Conservation (phyloP, 2,888 invertebrate species). For the Strigamia crassipes region DNA sequence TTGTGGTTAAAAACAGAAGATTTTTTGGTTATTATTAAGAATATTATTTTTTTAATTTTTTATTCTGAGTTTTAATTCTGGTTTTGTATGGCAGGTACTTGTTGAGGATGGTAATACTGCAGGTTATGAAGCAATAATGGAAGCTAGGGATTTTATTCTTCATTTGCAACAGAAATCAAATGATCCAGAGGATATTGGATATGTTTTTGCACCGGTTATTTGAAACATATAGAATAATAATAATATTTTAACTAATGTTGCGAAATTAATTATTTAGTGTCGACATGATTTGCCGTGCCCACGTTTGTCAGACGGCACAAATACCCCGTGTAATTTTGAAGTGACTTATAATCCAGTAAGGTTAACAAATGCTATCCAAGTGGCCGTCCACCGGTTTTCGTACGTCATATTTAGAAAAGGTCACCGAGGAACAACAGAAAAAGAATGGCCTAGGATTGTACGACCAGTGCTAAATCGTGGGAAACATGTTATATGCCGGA, state of each 20-base stretch:
- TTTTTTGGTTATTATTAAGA: neutral
- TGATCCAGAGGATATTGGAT: slow-evolving; percentile 52
- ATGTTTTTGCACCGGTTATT: slow-evolving; percentile 76
- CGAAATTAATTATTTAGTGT: slow-evolving; percentile 65
- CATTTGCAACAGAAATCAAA: slow-evolving; percentile 59
- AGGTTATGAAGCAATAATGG: slow-evolving; percentile 79
- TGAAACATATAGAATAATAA: neutral
- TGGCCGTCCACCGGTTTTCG: slow-evolving; percentile 44
- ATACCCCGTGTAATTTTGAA: slow-evolving; percentile 79
- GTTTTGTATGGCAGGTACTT: slow-evolving; percentile 58
- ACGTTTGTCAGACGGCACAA: slow-evolving; percentile 64
- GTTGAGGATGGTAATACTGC: slow-evolving; percentile 82
- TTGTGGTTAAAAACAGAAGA: slow-evolving; percentile 15
- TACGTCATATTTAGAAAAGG: slow-evolving; percentile 51
- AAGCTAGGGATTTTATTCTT: slow-evolving; percentile 81
- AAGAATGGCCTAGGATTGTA: slow-evolving; percentile 79
- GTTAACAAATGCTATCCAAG: neutral
- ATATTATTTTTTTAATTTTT: neutral
- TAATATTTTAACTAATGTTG: neutral
- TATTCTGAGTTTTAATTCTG: neutral
- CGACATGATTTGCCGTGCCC: slow-evolving; percentile 83
- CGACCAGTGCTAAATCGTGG: slow-evolving; percentile 71
- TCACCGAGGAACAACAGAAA: neutral
- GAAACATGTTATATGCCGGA: slow-evolving; percentile 74
- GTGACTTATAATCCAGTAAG: slow-evolving; percentile 65